These are phyloP conservation scores for Dicrurus megarhynchus DNA, from an alignment of 2,113 vertebrate species.

Conservation along the genomic window DNA sequence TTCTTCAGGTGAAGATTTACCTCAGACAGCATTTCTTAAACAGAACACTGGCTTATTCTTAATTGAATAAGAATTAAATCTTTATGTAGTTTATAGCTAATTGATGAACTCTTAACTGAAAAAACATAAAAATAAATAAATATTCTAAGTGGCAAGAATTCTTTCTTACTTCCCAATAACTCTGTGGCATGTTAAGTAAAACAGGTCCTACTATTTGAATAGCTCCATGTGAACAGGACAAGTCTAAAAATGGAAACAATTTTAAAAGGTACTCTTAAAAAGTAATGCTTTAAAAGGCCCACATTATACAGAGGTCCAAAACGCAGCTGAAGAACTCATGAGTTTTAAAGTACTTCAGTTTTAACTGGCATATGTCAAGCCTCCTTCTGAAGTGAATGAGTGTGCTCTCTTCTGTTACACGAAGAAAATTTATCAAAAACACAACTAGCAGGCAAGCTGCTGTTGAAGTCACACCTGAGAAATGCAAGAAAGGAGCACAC, in stretches of 20 bases:
- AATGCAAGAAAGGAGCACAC: background rate
- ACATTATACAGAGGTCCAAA: background rate
- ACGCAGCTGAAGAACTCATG: background rate
- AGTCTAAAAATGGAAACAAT: background rate
- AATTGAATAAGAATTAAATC: background rate
- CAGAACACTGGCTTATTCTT: background rate
- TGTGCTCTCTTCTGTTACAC: rapidly evolving
- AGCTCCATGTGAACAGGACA: background rate
- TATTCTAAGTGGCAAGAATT: background rate
- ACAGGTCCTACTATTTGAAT: background rate
- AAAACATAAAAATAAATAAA: background rate
- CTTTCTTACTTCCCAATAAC: background rate
- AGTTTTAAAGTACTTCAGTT: background rate
- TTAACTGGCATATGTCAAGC: background rate
- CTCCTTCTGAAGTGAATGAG: background rate
- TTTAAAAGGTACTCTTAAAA: background rate
- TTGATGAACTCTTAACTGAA: background rate
- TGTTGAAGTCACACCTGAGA: background rate
- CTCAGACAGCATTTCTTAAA: background rate
- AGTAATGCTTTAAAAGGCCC: background rate
- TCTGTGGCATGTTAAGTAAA: background rate
- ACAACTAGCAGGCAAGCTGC: background rate
- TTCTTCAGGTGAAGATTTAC: background rate
- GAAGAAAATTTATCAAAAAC: background rate
- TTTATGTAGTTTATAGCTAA: background rate